Percentiles rank a stretch among this genome's conserved stretches.
Conservation (phyloP, 2,797 vertebrate genomes). For the Sandelia bainsii region DNA sequence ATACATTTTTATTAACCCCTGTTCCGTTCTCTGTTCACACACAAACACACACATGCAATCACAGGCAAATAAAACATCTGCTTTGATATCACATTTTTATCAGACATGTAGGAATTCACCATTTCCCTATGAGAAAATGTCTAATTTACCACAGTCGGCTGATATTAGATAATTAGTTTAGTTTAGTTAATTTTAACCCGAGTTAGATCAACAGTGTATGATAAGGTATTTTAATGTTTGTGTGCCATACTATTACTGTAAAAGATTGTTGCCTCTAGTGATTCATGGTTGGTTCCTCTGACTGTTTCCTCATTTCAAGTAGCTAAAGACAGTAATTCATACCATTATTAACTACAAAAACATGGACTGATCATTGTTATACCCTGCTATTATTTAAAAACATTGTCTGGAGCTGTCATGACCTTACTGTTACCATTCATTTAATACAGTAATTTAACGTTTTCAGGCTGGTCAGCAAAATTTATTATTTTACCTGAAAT, state of each 20-base stretch:
- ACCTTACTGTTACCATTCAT: neutral
- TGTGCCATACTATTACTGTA: neutral
- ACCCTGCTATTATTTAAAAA: no score
- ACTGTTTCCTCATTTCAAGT: constrained; percentile 1
- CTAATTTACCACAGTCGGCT: neutral
- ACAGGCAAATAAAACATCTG: no score
- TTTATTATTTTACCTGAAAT: neutral
- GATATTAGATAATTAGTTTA: neutral
- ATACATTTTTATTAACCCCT: constrained; percentile 20
- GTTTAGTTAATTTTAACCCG: neutral
- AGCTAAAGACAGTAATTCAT: neutral
- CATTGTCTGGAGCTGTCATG: no score
- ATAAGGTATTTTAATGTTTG: neutral
- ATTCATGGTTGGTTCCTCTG: neutral
- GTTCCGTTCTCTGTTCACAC: neutral
- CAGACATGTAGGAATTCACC: neutral
- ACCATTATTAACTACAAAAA: neutral
- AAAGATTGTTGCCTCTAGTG: neutral
- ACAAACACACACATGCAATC: neutral
- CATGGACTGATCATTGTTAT: neutral
- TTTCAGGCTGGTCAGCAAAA: neutral
- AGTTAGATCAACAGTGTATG: neutral
- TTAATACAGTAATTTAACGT: neutral
- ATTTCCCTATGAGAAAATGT: neutral
- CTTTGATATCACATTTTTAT: neutral